Evolutionary conservation across 2,797 vertebrate species (phyloP), one percentile per base, ranked within the genome.

Genomic region (Pseudopleuronectes americanus): DNA sequence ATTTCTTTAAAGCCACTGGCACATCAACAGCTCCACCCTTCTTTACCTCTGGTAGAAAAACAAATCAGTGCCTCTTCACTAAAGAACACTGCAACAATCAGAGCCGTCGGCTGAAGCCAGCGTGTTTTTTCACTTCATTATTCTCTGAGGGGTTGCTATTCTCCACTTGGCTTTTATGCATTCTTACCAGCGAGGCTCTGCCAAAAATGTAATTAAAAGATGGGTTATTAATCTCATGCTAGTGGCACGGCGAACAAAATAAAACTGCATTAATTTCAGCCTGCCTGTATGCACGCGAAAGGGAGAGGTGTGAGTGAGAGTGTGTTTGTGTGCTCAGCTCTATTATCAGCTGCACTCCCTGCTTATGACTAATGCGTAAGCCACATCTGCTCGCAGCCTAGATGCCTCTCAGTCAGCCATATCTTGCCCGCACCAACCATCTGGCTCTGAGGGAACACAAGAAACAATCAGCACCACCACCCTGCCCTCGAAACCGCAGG

Each of bases 201-300:
- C 85, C 85, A 79, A 89, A 91, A 89, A 86, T 66, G 52, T 84
- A 92, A 93, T 92, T 93, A 92, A 92, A 90, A 88, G 79, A 78
- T 49, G 84, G 74, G 84, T 87, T 92, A 92, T 93, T 92, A 93
- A 93, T 93, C 85, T 88, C 75, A 75, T 68, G 89, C 89, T 83
- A 71, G 85, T 83, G 87, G 87, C 85, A 89, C 84, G 67, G 57
- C 84, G 85, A 31, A 77, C 73, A 70, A 79, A 90, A 86, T 87
- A 83, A 88, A 86, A 80, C 76, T 45, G 79, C 69, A 84, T 90
- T 87, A 47, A 90, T 90, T 87, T 81, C 80, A 74, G 74, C 61
- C 73, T 64, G 74, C 55, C 64, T 83, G 72, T 79, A 21, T 54
- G 58, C 75, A 83, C 73, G 74, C 7, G 71, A 24, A 68, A 76